A percentile compares a stretch with the other conserved stretches of the same genome.
These are phyloP conservation scores for Holotrichia oblita DNA, from an alignment of 1,140 invertebrate species.

Conservation along the genomic window DNA sequence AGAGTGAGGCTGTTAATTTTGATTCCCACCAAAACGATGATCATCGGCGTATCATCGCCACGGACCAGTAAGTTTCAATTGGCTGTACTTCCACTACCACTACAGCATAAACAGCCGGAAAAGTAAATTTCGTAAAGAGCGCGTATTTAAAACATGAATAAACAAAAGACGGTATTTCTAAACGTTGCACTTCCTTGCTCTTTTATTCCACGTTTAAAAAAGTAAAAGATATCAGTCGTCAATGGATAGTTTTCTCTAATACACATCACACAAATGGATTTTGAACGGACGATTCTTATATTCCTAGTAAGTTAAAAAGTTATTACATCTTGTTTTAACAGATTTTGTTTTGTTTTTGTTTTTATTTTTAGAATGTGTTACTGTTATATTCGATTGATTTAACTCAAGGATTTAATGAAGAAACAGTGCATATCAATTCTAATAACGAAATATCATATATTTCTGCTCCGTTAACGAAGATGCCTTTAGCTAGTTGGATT, in stretches of 20 bases:
- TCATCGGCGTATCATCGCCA: too few relatives aligned
- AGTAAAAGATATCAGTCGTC: background rate
- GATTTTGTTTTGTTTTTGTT: background rate
- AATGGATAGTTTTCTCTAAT: background rate
- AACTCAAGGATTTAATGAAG: background rate
- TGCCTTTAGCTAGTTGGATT: conserved; percentile 79
- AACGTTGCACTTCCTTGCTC: background rate
- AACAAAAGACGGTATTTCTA: background rate
- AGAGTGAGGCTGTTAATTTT: too few relatives aligned
- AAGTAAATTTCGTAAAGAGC: too few relatives aligned
- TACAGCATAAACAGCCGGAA: too few relatives aligned
- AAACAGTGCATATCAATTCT: conserved; percentile 6
- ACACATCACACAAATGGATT: background rate
- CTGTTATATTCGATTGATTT: background rate
- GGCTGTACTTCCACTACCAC: too few relatives aligned
- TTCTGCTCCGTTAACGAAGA: conserved; percentile 63
- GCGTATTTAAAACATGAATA: too few relatives aligned
- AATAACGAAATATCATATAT: background rate
- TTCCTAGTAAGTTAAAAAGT: background rate
- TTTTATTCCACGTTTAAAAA: too few relatives aligned
- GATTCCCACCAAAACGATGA: too few relatives aligned
- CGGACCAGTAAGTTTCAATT: too few relatives aligned
- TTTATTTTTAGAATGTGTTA: background rate
- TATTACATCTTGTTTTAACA: background rate
- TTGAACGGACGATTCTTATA: background rate